phyloP scores from a whole-genome alignment of 2,888 invertebrate genomes.

The Eudasyphora cyanicolor region DNA sequence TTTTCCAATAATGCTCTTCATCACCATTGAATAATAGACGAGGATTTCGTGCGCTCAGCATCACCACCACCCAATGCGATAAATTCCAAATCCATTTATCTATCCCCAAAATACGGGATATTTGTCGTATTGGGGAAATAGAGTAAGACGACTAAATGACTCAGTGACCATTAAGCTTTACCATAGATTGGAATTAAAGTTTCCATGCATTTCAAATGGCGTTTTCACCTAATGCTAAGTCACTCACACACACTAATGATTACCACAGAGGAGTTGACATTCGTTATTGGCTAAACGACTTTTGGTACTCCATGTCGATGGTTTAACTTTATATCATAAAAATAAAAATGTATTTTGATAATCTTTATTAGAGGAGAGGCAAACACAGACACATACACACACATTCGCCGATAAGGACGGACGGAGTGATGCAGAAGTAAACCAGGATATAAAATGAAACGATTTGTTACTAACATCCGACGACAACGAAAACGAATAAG shows the following conservation, averaged over 20 bases:
- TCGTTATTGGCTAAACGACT: neutral
- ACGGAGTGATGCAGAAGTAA: neutral
- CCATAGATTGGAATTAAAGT: constrained; percentile 1
- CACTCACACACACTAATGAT: neutral
- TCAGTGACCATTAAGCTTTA: neutral
- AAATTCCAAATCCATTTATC: neutral
- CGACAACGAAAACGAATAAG: no score
- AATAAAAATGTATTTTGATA: constrained; percentile 17
- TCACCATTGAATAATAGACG: neutral
- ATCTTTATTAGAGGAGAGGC: neutral
- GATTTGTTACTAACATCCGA: constrained; percentile 34
- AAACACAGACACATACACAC: neutral
- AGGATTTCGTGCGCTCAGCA: neutral
- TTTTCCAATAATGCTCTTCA: neutral
- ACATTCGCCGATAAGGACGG: neutral
- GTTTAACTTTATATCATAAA: constrained; percentile 12
- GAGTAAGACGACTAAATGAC: neutral
- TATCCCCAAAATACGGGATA: neutral
- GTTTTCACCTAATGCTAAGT: neutral
- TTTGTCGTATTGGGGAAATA: neutral
- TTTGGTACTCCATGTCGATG: neutral
- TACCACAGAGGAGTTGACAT: neutral
- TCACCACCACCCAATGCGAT: neutral
- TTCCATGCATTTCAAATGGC: neutral
- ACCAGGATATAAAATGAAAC: constrained; percentile 25